A percentile compares a stretch with the other conserved stretches of the same genome.
Conservation (phyloP, 2,797 vertebrate genomes). For the Pseudomugil gertrudae region DNA sequence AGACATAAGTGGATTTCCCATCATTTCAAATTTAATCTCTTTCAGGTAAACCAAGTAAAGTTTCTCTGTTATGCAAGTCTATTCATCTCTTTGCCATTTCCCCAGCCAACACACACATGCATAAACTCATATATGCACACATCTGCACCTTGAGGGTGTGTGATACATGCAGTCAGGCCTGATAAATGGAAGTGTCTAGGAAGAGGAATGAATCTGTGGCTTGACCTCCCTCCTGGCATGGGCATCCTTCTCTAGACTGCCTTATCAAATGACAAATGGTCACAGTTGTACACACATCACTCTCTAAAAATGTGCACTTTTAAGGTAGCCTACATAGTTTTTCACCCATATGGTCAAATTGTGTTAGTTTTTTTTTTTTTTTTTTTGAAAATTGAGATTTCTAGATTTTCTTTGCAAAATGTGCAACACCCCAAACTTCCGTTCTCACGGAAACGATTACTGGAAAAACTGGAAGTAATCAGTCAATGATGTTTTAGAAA, state of each 20-base stretch:
- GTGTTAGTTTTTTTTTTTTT: not conserved
- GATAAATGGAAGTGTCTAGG: constrained; percentile 76
- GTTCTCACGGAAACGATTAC: no score
- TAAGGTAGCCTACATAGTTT: constrained; percentile 44
- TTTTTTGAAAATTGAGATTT: no score
- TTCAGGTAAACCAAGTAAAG: constrained; percentile 8
- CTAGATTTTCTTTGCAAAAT: no score
- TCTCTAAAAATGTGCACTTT: constrained; percentile 44
- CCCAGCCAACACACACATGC: constrained; percentile 11
- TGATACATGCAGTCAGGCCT: constrained; percentile 70
- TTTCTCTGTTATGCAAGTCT: constrained; percentile 15
- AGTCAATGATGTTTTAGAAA: no score
- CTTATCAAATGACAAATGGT: constrained; percentile 77
- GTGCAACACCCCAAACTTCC: no score
- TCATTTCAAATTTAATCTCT: constrained; percentile 5
- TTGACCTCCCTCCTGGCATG: constrained; percentile 81
- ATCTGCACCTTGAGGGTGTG: constrained; percentile 63
- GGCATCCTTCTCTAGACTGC: constrained; percentile 74
- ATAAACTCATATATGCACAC: constrained; percentile 21
- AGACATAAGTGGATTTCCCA: constrained; percentile 2
- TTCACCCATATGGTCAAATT: constrained; percentile 22
- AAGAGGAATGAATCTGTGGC: constrained; percentile 76
- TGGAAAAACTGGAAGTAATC: no score
- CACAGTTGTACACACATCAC: constrained; percentile 64
- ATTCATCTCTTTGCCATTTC: constrained; percentile 25